These are phyloP conservation scores for Galeruca laticollis DNA, from an alignment of 2,888 invertebrate genomes.

Conservation along the genomic window DNA sequence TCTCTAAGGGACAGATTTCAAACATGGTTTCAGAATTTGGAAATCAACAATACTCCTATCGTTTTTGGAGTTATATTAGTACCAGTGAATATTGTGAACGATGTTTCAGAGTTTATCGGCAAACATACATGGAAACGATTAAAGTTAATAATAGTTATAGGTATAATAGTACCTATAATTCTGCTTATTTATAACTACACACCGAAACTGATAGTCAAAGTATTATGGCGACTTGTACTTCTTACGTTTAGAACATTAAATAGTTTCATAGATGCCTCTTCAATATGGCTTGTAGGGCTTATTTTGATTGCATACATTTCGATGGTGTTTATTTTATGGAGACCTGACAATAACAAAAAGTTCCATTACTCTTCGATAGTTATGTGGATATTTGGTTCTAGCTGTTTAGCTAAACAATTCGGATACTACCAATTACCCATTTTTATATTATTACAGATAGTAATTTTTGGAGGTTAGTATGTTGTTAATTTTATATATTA, in stretches of 20 bases:
- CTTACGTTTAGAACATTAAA: constrained; percentile 54
- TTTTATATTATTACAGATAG: constrained; percentile 76
- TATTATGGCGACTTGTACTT: constrained; percentile 69
- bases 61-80: constrained; percentile 71
- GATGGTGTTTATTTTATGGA: constrained; percentile 82
- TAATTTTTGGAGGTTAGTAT: constrained; percentile 70
- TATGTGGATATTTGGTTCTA: constrained; percentile 82
- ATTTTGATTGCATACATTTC: constrained; percentile 78
- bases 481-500: background rate
- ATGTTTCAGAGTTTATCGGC: constrained; percentile 80
- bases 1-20: constrained; percentile 81
- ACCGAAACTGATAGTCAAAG: constrained; percentile 73
- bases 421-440: constrained; percentile 83
- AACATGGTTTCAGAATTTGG: constrained; percentile 81
- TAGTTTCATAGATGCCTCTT: constrained; percentile 62
- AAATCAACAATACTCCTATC: constrained; percentile 76
- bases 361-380: constrained; percentile 79
- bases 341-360: constrained; percentile 74
- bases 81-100: constrained; percentile 83
- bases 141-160: constrained; percentile 70
- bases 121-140: constrained; percentile 77
- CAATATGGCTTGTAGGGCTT: constrained; percentile 65
- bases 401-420: constrained; percentile 80
- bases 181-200: constrained; percentile 80
- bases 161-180: constrained; percentile 67